phyloP scores from a whole-genome alignment of 2,888 invertebrate species.

The Macrosiphum euphorbiae region DNA sequence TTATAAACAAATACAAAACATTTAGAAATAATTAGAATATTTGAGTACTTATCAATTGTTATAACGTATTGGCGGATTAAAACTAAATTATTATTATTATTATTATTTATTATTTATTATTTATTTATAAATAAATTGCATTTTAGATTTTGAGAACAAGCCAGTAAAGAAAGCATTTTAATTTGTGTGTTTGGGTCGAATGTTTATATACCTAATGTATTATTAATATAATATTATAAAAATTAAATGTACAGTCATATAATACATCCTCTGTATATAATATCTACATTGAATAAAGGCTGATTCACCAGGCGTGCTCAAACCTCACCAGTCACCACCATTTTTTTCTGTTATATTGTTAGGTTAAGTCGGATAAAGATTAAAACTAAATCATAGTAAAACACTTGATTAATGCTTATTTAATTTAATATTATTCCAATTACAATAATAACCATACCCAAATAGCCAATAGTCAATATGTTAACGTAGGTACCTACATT shows the following conservation, averaged over 20 bases:
- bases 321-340: neutral
- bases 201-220: neutral
- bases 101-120: too few relatives aligned
- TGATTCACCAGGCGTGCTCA: neutral
- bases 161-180: neutral
- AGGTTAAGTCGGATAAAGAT: neutral
- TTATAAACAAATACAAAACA: neutral
- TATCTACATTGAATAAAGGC: neutral
- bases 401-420: neutral
- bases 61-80: neutral
- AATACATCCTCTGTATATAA: too few relatives aligned
- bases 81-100: too few relatives aligned
- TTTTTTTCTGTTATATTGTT: neutral
- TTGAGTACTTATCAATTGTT: neutral
- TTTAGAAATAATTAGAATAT: neutral
- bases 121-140: neutral
- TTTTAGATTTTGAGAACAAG: neutral
- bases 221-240: neutral
- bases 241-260: too few relatives aligned
- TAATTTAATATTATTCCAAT: neutral
- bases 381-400: neutral
- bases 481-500: neutral
- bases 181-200: neutral
- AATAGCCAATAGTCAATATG: neutral
- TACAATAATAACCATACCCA: neutral